Evolutionary conservation across 2,797 vertebrate genomes (phyloP), one percentile per base, ranked within the genome.

Genomic region (Petrocephalus schoutedeni): DNA sequence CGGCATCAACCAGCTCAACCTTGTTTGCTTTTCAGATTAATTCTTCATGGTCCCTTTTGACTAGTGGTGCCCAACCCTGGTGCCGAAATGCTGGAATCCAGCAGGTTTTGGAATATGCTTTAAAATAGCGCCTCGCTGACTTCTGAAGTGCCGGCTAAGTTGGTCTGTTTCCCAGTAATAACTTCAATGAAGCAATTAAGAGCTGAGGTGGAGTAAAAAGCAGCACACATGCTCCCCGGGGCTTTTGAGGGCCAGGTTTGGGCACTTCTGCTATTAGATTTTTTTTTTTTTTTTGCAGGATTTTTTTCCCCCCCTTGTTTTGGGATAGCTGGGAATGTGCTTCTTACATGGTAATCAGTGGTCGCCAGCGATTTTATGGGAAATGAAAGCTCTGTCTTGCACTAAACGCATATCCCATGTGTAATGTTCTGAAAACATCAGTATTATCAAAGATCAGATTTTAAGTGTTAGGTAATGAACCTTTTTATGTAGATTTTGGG

Each of bases 391-490:
- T 21, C 89, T 93, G 93, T 94, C 93, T 95, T 96, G 96, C 96
- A 96, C 96, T 96, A 95, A 96, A 94, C 92, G 93, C 93, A 93
- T 94, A 94, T 95, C 94, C 93, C 93, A 91, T 91, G 85, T 84
- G 85, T 89, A 90, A 92, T 90, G 89, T 91, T 93, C 87, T 91
- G 91, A 91, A 91, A 89, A 92, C 87, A 89, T 89, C 94, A 95
- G 94, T 95, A 93, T 95, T 95, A 94, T 94, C 87, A 92, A 91
- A 94, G 94, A 94, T 93, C 92, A 94, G 90, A 90, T 88, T 89
- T 89, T 59, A 92, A 93, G 92, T 91, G 87, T 86, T 89, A 89
- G 91, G 90, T 54, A 88, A 88, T 89, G 89, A 91, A 90, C 90
- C 67, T 71, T 89, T 87, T 91, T 85, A 64, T 88, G 86, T 89